These are phyloP conservation scores for Buathra laborator DNA, from an alignment of 2,888 invertebrate genomes.

Conservation along the genomic window DNA sequence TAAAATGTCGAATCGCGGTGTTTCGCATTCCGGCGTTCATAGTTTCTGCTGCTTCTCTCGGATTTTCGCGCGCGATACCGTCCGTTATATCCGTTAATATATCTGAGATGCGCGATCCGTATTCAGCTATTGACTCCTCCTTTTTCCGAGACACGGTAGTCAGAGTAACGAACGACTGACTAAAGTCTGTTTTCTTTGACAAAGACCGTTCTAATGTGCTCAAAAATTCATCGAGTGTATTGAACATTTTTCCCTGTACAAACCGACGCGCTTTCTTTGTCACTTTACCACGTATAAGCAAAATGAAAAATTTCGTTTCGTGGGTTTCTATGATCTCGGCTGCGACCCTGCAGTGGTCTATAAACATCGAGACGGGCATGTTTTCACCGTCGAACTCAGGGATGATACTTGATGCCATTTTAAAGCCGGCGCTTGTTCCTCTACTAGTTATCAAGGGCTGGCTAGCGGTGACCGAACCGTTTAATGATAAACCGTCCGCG, in stretches of 20 bases:
- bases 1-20: conserved; percentile 11
- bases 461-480: background rate
- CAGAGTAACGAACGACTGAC: background rate
- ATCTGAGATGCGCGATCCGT: background rate
- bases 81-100: conserved; percentile 1
- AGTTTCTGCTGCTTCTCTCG: background rate
- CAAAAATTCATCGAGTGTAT: background rate
- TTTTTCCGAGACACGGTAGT: background rate
- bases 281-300: background rate
- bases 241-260: conserved; percentile 1
- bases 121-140: background rate
- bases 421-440: background rate
- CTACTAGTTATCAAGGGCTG: background rate
- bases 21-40: background rate
- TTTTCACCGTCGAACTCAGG: conserved; percentile 27
- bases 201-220: background rate
- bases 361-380: conserved; percentile 5
- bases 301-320: background rate
- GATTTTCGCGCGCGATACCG: conserved; percentile 13
- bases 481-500: background rate
- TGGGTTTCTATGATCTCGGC: background rate
- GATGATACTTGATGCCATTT: conserved; percentile 1
- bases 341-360: background rate
- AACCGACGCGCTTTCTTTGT: background rate
- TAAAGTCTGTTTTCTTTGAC: conserved; percentile 1